These are phyloP conservation scores for Lepidurus arcticus DNA, from an alignment of 1,140 invertebrate genomes.

Conservation along the genomic window DNA sequence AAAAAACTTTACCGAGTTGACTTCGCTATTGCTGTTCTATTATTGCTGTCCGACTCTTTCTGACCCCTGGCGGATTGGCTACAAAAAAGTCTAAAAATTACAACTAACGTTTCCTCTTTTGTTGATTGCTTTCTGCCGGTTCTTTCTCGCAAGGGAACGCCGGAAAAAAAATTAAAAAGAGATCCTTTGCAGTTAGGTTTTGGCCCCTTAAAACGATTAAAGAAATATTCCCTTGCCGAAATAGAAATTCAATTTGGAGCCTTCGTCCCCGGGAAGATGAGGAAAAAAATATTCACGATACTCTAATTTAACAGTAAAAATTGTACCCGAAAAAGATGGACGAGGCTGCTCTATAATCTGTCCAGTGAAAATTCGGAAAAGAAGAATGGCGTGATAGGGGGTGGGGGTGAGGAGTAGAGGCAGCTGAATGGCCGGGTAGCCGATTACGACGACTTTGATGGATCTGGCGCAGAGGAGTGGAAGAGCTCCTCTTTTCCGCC, in stretches of 20 bases:
- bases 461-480: background rate
- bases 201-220: background rate
- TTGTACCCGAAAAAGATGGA: background rate
- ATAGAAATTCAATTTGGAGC: background rate
- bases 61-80: background rate
- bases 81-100: background rate
- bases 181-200: background rate
- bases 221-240: background rate
- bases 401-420: background rate
- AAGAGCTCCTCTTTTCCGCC: background rate
- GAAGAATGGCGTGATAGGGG: background rate
- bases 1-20: background rate
- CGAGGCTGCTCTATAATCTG: background rate
- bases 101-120: conserved; percentile 10
- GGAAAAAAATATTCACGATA: background rate
- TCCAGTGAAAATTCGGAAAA: background rate
- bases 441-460: conserved; percentile 6
- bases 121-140: background rate
- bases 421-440: background rate
- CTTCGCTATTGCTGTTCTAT: background rate
- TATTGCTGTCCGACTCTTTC: background rate
- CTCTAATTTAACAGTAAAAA: background rate
- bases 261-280: background rate
- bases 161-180: background rate
- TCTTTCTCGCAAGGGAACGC: background rate